Evolutionary conservation across 2,888 invertebrate genomes (phyloP).

Genomic region (Chymomyza fuscimana): DNA sequence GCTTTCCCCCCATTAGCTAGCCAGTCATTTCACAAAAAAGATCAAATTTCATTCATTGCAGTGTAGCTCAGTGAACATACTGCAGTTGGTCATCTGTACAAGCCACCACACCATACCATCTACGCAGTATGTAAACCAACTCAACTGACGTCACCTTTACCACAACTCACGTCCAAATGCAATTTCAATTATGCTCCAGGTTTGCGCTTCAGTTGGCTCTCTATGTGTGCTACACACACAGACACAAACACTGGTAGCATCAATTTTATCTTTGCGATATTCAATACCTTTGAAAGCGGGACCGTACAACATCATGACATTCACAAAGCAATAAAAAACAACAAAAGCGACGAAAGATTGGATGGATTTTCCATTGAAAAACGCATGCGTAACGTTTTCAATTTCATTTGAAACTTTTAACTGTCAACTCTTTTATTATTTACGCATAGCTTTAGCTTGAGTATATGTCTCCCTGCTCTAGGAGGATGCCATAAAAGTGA

Average conservation of each 20-base stretch:
- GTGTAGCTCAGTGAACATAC: background rate
- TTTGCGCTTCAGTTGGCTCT: background rate
- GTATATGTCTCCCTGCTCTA: background rate
- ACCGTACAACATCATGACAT: background rate
- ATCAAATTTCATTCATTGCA: conserved; percentile 63
- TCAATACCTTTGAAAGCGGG: conserved; percentile 56
- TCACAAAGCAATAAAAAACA: conserved; percentile 18
- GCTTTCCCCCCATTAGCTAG: conserved; percentile 9
- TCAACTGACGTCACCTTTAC: background rate
- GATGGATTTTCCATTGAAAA: conserved; percentile 29
- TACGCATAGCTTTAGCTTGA: background rate
- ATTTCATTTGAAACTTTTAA: conserved; percentile 57
- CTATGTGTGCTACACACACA: conserved; percentile 1
- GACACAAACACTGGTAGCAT: background rate
- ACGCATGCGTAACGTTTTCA: conserved; percentile 72
- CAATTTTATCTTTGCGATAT: conserved; percentile 50
- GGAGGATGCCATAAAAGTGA: conserved; percentile 57
- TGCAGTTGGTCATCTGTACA: conserved; percentile 1
- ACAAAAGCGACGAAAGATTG: conserved; percentile 16
- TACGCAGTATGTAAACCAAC: background rate
- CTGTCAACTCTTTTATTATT: conserved; percentile 14
- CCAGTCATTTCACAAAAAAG: conserved; percentile 37
- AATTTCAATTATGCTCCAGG: conserved; percentile 2
- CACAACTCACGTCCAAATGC: conserved; percentile 7
- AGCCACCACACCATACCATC: background rate